These are phyloP conservation scores for Drosophila sucinea DNA, from an alignment of 1,140 invertebrate species.

Conservation along the genomic window DNA sequence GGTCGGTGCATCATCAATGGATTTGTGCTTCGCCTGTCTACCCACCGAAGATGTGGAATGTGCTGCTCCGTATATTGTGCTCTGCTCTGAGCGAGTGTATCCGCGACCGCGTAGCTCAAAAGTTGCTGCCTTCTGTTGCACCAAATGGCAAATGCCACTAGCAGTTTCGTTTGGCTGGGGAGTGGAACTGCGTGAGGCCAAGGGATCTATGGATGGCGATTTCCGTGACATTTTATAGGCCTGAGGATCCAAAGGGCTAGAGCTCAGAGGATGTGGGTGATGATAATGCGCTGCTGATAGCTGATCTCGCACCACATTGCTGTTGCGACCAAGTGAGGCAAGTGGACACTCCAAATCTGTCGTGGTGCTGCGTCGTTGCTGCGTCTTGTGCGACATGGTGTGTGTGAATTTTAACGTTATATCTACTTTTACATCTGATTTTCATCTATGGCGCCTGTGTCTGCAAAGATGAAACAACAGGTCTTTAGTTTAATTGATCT, in stretches of 20 bases:
- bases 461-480: constrained; percentile 28
- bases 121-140: constrained; percentile 82
- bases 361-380: constrained; percentile 59
- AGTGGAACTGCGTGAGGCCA: constrained; percentile 52
- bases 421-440: constrained; percentile 4
- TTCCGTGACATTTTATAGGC: constrained; percentile 83
- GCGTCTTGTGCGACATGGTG: constrained; percentile 77
- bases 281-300: constrained; percentile 70
- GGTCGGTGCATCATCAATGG: constrained; percentile 21
- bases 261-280: constrained; percentile 83
- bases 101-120: constrained; percentile 70
- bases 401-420: constrained; percentile 8
- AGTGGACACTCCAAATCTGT: constrained; percentile 84
- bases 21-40: constrained; percentile 47
- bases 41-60: constrained; percentile 62
- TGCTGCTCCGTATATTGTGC: constrained; percentile 42
- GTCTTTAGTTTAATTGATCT: no score
- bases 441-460: constrained; percentile 25
- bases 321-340: constrained; percentile 85
- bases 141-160: constrained; percentile 61
- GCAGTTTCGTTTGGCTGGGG: constrained; percentile 42
- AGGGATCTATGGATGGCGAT: constrained; percentile 59
- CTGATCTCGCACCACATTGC: constrained; percentile 82
- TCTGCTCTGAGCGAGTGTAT: constrained; percentile 55
- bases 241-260: constrained; percentile 83